Base-by-base conservation (phyloP, 2,113 vertebrate species). In the Syngnathus typhle region DNA sequence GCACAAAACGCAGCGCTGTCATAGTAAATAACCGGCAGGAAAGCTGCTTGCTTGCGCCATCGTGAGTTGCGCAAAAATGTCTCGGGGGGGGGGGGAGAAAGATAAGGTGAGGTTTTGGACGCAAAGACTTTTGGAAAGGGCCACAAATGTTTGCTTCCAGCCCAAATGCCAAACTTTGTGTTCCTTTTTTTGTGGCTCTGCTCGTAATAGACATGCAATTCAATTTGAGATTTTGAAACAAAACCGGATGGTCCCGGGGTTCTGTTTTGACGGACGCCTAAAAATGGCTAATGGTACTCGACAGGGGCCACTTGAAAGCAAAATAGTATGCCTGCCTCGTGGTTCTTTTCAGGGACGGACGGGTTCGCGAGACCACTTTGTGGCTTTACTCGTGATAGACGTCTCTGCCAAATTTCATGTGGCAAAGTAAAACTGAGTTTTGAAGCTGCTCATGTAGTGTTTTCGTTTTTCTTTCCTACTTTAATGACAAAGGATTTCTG, bases 1-100 rank as follows among this genome's bases (percentile, higher is more conserved):
- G 70, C 84, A 80, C 76, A 84, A 86, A 84, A 81, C 77, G 74
- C 85, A 69, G 67, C 72, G 66, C 43, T 66, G 75, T 70, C 69
- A 11, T 63, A 74, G 56, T 77, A 71, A 71, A 76, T 83, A 69
- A 82, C 71, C 11, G 68, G 75, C 75, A 77, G 75, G 68, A 76
- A 47, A 64, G 74, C 67, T 65, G 67, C 73, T 6, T 69, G 41
- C 76, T 6, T 69, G 41, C 76, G 61, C 68, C 52, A 52, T 64
- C 62, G 66, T 60, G 59, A 61, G 65, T 27, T 16, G 60, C 38
- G 37, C n/a, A 62, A 43, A 41, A 44, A 43, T 60, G 37, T 64
- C 55, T 85, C 72, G 83, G 89, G 79, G 0, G 27, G 27, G 27
- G 2, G 3, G 27, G 27, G 27, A 2, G 27, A 32, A 32, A 32